These are phyloP conservation scores for Slavum lentiscoides DNA, from an alignment of 2,888 invertebrate species.

Conservation along the genomic window DNA sequence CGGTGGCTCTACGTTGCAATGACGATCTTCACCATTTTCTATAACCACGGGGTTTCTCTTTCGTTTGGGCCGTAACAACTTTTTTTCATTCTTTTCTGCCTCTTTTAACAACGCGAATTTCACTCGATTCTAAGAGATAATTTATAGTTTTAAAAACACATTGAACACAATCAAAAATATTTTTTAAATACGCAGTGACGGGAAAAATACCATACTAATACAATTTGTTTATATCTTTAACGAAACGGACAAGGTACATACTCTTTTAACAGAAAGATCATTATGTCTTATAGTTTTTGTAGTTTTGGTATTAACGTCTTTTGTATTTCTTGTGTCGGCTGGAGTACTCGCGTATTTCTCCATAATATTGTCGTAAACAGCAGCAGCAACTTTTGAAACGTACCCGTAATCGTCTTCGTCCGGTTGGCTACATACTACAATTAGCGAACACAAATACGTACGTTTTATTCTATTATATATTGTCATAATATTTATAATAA, in stretches of 20 bases:
- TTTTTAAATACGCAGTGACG: too few species aligned
- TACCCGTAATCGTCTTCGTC: constrained; percentile 92
- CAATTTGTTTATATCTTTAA: background rate
- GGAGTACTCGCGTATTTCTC: constrained; percentile 77
- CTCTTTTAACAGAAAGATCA: constrained; percentile 63
- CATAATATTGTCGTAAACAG: constrained; percentile 81
- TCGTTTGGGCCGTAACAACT: constrained; percentile 68
- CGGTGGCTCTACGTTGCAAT: constrained; percentile 57
- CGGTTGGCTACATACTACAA: constrained; percentile 71
- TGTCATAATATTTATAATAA: too few species aligned
- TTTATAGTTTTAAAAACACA: too few species aligned
- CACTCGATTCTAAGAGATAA: constrained; percentile 66
- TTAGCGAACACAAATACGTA: background rate
- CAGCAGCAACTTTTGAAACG: constrained; percentile 80
- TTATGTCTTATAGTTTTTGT: too few species aligned
- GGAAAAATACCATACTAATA: too few species aligned
- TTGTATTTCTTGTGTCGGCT: constrained; percentile 62
- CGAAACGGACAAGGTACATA: constrained; percentile 55
- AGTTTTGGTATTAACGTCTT: constrained; percentile 59
- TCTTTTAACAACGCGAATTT: constrained; percentile 73
- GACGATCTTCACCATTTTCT: constrained; percentile 57
- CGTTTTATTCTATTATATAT: too few species aligned
- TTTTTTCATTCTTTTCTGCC: constrained; percentile 77
- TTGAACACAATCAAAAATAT: too few species aligned
- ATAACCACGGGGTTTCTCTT: constrained; percentile 62